Evolutionary conservation across 2,797 vertebrate genomes (phyloP), one percentile per base, ranked within the genome.

Genomic region (Aulostomus chinensis): DNA sequence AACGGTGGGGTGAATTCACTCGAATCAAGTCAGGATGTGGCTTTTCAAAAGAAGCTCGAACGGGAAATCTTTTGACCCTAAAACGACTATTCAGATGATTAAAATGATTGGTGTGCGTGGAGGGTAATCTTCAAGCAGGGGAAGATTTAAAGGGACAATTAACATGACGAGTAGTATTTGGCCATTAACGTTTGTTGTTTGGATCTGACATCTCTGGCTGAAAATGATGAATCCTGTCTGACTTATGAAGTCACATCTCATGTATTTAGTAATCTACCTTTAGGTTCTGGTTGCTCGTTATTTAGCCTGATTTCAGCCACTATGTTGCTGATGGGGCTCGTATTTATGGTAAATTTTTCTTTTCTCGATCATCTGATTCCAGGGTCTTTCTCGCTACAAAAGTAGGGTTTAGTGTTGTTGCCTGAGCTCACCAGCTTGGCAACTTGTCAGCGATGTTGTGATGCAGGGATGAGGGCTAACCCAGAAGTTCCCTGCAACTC

Each of bases 21-120:
- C 43, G 13, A 83, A 75, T 82, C 74, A 76, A 80, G 70, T 85
- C 80, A 81, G 86, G 84, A 86, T 84, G 80, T 76, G 61, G 65
- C 49, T 71, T 82, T 80, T 81, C 72, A 81, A 86, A 84, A 73
- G 75, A 74, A 46, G 68, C 70, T 70, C 46, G 30, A 68, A 76
- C 16, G 64, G 65, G 61, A 54, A 73, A 64, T 80, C 74, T 77
- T 79, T 80, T 77, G 80, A 76, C 78, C 80, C 80, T 26, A 21
- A 62, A 80, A 74, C 54, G 79, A 71, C 50, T 69, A 68, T 76
- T 82, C 57, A 68, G 61, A 58, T 57, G 67, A 78, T 79, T 72
- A 36, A 65, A 69, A 59, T 60, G 71, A 76, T 73, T 61, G 58
- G 58, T 53, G 61, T 52, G 59, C 54, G 12, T 8, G 61, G 7